phyloP scores from a whole-genome alignment of 2,888 invertebrate genomes.

The Stenodera caucasica region DNA sequence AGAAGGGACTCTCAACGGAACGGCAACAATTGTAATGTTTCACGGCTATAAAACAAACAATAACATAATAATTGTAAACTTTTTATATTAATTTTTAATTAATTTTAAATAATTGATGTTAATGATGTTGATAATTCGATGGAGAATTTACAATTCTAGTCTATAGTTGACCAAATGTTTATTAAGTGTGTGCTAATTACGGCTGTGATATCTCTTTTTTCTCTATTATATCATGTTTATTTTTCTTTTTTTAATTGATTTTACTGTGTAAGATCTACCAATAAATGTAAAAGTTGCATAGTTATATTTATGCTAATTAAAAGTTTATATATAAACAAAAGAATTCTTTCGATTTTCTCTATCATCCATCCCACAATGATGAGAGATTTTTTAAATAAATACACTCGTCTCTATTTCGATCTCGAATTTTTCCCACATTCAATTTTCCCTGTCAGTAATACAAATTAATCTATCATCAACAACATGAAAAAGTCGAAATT shows the following conservation, averaged over 20 bases:
- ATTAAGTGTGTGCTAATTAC: slow-evolving; percentile 49
- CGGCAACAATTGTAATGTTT: neutral
- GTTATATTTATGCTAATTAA: slow-evolving; percentile 38
- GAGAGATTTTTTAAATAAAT: no score
- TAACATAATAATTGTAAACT: neutral
- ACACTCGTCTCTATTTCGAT: no score
- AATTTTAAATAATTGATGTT: neutral
- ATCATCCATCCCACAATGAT: no score
- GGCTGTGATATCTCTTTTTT: slow-evolving; percentile 50
- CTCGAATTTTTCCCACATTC: no score
- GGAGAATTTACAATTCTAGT: neutral
- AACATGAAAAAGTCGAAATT: no score
- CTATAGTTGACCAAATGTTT: slow-evolving; percentile 31
- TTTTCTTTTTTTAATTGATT: slow-evolving; percentile 24
- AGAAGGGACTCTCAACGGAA: no score
- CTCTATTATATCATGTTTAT: slow-evolving; percentile 25
- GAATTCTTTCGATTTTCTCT: no score
- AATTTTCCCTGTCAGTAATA: no score
- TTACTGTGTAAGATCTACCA: slow-evolving; percentile 22
- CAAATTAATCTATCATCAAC: no score
- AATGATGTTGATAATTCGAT: neutral
- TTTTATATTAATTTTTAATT: neutral
- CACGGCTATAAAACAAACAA: no score
- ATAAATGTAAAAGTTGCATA: slow-evolving; percentile 28
- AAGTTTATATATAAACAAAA: slow-evolving; percentile 27